Conservation (phyloP, 2,113 vertebrate genomes). For the Amblyornis subalaris region DNA sequence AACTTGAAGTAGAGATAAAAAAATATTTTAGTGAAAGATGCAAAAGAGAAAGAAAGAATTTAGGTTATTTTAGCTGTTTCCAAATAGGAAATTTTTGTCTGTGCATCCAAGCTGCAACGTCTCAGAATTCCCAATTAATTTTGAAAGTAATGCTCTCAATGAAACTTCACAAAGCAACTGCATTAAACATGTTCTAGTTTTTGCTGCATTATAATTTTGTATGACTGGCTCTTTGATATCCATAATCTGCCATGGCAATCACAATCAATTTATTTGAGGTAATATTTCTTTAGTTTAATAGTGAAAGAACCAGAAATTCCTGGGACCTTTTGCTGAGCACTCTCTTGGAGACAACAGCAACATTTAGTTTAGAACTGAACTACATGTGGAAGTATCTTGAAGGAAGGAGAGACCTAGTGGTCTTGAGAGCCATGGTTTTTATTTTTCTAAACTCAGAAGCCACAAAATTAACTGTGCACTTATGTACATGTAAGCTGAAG, state of each 20-base stretch:
- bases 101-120: not conserved
- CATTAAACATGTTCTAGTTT: not conserved
- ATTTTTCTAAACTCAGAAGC: not conserved
- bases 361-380: not conserved
- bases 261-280: not conserved
- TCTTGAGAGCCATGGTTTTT: not conserved
- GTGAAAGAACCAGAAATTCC: not conserved
- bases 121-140: not conserved
- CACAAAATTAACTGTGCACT: not conserved
- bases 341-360: not conserved
- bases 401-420: not conserved
- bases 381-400: not conserved
- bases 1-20: not conserved
- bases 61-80: not conserved
- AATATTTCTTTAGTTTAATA: not conserved
- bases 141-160: not conserved
- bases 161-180: not conserved
- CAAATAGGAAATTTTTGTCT: not conserved
- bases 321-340: not conserved
- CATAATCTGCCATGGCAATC: not conserved
- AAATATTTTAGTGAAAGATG: not conserved
- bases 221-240: not conserved
- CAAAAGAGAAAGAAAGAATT: not conserved
- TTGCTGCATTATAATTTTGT: not conserved
- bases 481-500: not conserved